Base-by-base conservation (phyloP, 35 echinoderm and acorn worm species). In the Acanthaster planci region DNA sequence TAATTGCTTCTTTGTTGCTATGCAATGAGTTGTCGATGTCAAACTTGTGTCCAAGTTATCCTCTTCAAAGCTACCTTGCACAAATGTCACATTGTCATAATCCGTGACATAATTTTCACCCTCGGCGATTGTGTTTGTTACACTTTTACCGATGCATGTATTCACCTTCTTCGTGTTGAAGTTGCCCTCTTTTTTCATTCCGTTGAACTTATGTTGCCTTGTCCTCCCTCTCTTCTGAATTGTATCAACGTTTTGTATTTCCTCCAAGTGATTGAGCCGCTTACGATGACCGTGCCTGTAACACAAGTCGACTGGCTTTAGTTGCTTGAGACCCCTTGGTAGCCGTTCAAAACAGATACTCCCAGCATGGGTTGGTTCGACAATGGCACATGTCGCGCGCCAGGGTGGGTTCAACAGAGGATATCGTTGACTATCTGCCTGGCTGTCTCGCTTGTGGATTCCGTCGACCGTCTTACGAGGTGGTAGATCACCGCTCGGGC, bases 381-480 rank as follows among this genome's bases (percentile, higher is more conserved):
- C 64, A 72, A 72, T 34, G 10, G 26, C 34, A 34, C 64, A 72
- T 35, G 64, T 26, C 2, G 64, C 64, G 21, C 42, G 4, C 42
- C 64, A 72, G 7, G 64, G 64, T 72, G 64, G 64, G 34, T 72
- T 72, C 26, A 72, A 47, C 42, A 47, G 10, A 29, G 30, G 64
- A 35, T 72, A 26, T 72, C 30, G 7, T 35, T 10, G 18, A 72
- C 64, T 7, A 29, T 2, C 23, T 35, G 64, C 56, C 27, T 72
- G 17, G 19, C 57, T 72, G n/a, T 72, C 64, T 72, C 64, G 64
- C 34, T 35, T 72, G 9, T 36, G 26, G 64, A 26, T 72, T 72
- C 64, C 64, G 2, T 68, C 60, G 2, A 29, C 23, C 14, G 64
- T 16, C 64, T 34, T 72, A 26, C 34, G 42, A 12, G 42, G 64